Evolutionary conservation across 2,888 invertebrate genomes (phyloP).

Genomic region (Salpingus planirostris): DNA sequence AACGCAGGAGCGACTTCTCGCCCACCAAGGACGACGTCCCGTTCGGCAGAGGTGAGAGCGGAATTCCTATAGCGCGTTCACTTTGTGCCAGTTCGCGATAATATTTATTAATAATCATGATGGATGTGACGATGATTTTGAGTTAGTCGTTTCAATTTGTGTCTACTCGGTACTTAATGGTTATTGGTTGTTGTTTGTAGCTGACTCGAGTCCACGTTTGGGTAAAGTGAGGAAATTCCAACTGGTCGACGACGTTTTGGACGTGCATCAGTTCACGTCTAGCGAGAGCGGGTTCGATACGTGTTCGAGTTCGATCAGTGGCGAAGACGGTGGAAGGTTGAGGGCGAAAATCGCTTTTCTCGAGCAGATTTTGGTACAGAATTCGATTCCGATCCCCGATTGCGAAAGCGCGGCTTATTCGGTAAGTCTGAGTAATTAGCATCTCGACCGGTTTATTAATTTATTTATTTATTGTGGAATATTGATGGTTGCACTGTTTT

Average conservation of each 20-base stretch:
- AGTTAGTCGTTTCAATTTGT: too few species aligned
- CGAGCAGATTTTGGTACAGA: slow-evolving; percentile 35
- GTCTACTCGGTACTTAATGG: too few species aligned
- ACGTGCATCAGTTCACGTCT: slow-evolving; percentile 32
- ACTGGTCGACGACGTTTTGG: slow-evolving; percentile 37
- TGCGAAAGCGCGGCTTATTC: slow-evolving; percentile 1
- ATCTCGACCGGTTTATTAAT: slow-evolving; percentile 8
- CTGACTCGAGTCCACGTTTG: slow-evolving; percentile 49
- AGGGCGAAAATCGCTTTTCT: slow-evolving; percentile 37
- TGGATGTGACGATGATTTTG: too few species aligned
- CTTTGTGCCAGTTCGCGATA: too few species aligned
- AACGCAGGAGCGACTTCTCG: slow-evolving; percentile 49
- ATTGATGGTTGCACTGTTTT: too few species aligned
- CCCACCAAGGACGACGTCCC: slow-evolving; percentile 43
- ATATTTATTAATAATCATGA: too few species aligned
- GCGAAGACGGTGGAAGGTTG: slow-evolving; percentile 28
- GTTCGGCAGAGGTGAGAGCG: slow-evolving; percentile 31
- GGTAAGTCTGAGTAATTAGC: slow-evolving; percentile 3
- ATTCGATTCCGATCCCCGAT: slow-evolving; percentile 30
- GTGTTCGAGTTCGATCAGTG: slow-evolving; percentile 21
- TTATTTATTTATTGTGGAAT: slow-evolving; percentile 12
- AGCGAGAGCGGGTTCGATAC: slow-evolving; percentile 41
- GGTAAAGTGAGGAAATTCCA: slow-evolving; percentile 53
- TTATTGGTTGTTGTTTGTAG: too few species aligned
- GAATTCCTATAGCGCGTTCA: too few species aligned